Conservation (phyloP, 2,113 vertebrate genomes). For the Dasyurus viverrinus region DNA sequence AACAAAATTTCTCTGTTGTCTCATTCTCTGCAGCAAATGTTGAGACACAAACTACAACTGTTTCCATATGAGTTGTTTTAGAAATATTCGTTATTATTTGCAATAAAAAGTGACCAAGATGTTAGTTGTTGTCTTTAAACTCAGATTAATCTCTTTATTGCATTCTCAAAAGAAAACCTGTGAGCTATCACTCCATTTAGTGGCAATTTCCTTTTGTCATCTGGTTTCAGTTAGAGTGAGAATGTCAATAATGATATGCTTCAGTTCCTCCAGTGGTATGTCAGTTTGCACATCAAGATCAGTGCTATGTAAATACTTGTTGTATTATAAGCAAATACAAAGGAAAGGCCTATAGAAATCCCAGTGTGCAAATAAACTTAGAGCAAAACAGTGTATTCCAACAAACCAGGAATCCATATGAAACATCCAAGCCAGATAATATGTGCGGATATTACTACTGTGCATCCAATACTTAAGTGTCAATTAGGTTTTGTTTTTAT, state of each 20-base stretch:
- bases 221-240: background rate
- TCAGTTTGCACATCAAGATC: background rate
- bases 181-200: background rate
- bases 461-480: background rate
- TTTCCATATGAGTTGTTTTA: background rate
- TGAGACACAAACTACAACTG: background rate
- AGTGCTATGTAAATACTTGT: background rate
- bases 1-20: background rate
- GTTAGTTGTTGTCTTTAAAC: background rate
- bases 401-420: background rate
- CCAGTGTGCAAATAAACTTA: background rate
- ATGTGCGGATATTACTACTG: background rate
- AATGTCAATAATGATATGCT: background rate
- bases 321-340: background rate
- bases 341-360: background rate
- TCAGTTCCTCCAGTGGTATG: background rate
- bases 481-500: background rate
- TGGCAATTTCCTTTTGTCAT: background rate
- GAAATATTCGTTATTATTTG: background rate
- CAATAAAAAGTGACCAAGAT: background rate
- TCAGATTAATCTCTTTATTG: background rate
- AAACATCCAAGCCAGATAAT: background rate
- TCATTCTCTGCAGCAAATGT: background rate
- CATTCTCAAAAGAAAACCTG: background rate
- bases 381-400: background rate